A percentile compares a stretch with the other conserved stretches of the same genome.
Conservation (phyloP, 2,888 invertebrate species). For the Rhodophaea formosa region DNA sequence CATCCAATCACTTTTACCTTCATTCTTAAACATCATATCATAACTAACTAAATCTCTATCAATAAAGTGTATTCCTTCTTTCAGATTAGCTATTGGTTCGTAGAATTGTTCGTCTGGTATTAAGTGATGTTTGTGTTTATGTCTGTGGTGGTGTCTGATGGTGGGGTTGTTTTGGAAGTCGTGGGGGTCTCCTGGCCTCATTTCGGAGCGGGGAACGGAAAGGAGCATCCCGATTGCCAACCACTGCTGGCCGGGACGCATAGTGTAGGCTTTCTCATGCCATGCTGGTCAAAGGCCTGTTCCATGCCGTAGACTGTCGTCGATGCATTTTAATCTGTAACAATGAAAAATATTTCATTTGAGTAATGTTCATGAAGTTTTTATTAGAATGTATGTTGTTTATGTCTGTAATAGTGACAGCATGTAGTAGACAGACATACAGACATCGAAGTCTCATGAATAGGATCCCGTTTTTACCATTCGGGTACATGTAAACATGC, state of each 20-base stretch:
- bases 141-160: constrained; percentile 59
- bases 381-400: too few species aligned
- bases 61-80: constrained; percentile 41
- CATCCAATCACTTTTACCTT: constrained; percentile 56
- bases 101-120: constrained; percentile 39
- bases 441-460: too few species aligned
- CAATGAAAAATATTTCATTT: constrained; percentile 32
- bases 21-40: constrained; percentile 40
- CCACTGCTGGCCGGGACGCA: constrained; percentile 63
- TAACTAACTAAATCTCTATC: constrained; percentile 45
- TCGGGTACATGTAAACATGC: too few species aligned
- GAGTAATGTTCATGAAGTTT: too few species aligned
- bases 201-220: constrained; percentile 53
- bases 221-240: constrained; percentile 59
- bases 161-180: constrained; percentile 41
- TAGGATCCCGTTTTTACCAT: too few species aligned
- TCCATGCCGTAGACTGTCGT: constrained; percentile 49
- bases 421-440: too few species aligned
- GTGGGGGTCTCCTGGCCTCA: constrained; percentile 47
- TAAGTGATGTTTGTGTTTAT: constrained; percentile 56
- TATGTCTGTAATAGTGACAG: too few species aligned
- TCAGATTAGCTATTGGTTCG: constrained; percentile 41
- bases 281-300: constrained; percentile 46
- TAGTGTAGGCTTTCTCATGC: constrained; percentile 58
- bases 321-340: constrained; percentile 65